These are phyloP conservation scores for Mola mola DNA, from an alignment of 2,113 vertebrate genomes.

Conservation along the genomic window DNA sequence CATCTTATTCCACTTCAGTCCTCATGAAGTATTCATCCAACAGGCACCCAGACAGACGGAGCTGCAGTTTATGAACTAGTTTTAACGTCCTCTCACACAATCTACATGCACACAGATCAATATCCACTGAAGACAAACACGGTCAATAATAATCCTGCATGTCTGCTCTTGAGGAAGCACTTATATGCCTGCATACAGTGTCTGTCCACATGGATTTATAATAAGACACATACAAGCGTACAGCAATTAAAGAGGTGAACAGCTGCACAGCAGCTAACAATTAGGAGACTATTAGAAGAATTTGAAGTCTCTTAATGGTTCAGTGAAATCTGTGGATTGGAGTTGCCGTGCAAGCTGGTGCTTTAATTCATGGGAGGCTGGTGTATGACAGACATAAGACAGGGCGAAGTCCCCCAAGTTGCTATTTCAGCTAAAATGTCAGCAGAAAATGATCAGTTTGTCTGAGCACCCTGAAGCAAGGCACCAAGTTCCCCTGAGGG, in stretches of 20 bases:
- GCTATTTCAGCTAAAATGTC: too few relatives aligned
- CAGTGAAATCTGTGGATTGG: slow-evolving; percentile 9
- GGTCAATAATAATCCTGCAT: too few relatives aligned
- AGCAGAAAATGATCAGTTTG: too few relatives aligned
- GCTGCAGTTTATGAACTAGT: neutral
- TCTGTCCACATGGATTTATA: neutral
- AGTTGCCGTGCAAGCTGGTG: slow-evolving; percentile 11
- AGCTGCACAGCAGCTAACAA: neutral
- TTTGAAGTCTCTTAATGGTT: neutral
- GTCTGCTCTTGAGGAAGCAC: slow-evolving; percentile 1
- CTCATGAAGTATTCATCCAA: slow-evolving; percentile 15
- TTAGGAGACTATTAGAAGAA: too few relatives aligned
- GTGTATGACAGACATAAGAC: too few relatives aligned
- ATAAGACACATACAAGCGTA: too few relatives aligned
- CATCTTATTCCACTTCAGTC: slow-evolving; percentile 16
- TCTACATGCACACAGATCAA: neutral
- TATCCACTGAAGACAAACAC: too few relatives aligned
- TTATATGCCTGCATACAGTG: too few relatives aligned
- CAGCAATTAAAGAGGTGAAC: neutral
- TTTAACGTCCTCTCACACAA: neutral
- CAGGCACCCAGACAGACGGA: neutral
- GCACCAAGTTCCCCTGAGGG: too few relatives aligned
- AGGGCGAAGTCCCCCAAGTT: too few relatives aligned
- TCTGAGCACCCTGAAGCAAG: too few relatives aligned
- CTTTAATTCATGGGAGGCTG: too few relatives aligned